A percentile compares a stretch with the other conserved stretches of the same genome.
These are phyloP conservation scores for Meiosimyza decipiens DNA, from an alignment of 2,888 invertebrate genomes.

Conservation along the genomic window DNA sequence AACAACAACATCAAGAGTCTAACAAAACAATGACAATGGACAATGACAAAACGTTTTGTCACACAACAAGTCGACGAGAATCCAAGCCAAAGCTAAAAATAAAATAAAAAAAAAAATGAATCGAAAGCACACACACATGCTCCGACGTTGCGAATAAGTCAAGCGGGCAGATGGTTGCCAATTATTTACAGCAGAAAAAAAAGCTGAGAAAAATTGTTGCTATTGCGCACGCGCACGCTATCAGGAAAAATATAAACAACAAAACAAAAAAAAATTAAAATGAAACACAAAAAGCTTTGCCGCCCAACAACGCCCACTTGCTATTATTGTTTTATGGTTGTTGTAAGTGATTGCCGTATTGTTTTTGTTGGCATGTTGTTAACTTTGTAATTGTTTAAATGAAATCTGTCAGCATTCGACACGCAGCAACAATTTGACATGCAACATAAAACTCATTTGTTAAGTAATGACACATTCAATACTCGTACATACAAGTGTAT, in stretches of 20 bases:
- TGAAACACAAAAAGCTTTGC: not conserved
- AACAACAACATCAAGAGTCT: not conserved
- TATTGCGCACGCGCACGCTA: not conserved
- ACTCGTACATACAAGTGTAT: no score
- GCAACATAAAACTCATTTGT: no score
- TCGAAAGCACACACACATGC: no score
- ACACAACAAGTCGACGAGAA: not conserved
- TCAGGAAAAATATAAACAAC: not conserved
- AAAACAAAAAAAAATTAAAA: not conserved
- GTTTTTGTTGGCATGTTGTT: not conserved
- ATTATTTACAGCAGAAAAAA: conserved; percentile 11
- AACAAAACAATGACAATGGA: not conserved
- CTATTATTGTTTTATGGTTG: no score
- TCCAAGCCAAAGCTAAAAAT: not conserved
- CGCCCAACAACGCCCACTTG: no score
- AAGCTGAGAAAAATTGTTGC: no score
- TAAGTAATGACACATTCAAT: no score
- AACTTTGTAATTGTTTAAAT: conserved; percentile 9
- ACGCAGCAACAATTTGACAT: not conserved
- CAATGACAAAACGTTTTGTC: conserved; percentile 19
- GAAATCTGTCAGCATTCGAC: not conserved
- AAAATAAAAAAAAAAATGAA: not conserved
- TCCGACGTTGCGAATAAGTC: not conserved
- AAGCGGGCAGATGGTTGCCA: conserved; percentile 7
- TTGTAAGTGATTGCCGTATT: no score